Evolutionary conservation across 2,113 vertebrate genomes (phyloP).

Genomic region (Centrocercus urophasianus): DNA sequence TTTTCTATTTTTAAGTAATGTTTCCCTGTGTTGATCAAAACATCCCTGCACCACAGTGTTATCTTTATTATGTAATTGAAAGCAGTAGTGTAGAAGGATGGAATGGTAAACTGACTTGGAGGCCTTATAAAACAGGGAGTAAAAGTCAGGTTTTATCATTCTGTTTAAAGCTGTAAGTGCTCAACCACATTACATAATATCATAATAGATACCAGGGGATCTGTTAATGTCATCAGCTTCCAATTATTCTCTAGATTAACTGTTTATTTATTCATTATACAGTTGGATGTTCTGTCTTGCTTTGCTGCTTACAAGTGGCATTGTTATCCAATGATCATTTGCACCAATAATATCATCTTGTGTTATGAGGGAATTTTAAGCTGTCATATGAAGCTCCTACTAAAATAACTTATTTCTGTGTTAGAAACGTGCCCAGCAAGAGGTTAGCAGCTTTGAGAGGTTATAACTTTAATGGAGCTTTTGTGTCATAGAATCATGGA

Average conservation of each 20-base stretch:
- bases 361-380: not conserved
- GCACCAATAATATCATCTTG: not conserved
- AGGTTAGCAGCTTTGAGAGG: not conserved
- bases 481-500: not conserved
- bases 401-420: not conserved
- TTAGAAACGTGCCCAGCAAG: not conserved
- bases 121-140: not conserved
- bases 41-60: not conserved
- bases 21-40: not conserved
- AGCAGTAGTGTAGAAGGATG: not conserved
- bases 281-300: conserved; percentile 12
- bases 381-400: not conserved
- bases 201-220: conserved; percentile 51
- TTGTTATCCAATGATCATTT: not conserved
- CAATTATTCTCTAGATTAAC: conserved; percentile 59
- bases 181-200: conserved; percentile 40
- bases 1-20: not conserved
- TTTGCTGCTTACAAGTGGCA: not conserved
- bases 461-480: not conserved
- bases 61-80: not conserved
- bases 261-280: conserved; percentile 57
- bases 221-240: conserved; percentile 64
- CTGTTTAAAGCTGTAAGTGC: conserved; percentile 35
- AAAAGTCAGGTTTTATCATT: conserved; percentile 35
- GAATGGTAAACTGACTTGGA: conserved; percentile 15